A percentile compares a stretch with the other conserved stretches of the same genome.
Conservation (phyloP, 2,888 invertebrate species). For the Phorcus lineatus region DNA sequence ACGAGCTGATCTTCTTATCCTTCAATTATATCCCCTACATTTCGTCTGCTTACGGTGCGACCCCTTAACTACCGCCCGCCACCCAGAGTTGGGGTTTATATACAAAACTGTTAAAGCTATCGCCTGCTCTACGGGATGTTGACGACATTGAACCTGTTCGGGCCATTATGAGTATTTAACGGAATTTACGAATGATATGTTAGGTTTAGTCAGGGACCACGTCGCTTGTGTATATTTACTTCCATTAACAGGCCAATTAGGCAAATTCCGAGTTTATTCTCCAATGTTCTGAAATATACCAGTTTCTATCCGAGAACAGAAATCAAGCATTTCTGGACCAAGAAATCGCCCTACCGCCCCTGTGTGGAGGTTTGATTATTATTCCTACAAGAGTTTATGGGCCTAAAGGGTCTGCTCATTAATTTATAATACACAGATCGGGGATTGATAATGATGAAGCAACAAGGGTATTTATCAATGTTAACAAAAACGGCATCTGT, state of each 20-base stretch:
- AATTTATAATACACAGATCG: constrained; percentile 24
- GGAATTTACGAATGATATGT: constrained; percentile 22
- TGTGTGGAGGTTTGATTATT: not conserved
- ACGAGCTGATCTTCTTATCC: constrained; percentile 4
- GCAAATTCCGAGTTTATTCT: not conserved
- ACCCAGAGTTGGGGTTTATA: constrained; percentile 27
- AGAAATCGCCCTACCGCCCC: not conserved
- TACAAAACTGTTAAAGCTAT: constrained; percentile 28
- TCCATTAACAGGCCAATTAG: constrained; percentile 18
- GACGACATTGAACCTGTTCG: constrained; percentile 24
- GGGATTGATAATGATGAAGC: constrained; percentile 8
- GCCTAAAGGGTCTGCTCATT: constrained; percentile 13
- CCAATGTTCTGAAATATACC: no score
- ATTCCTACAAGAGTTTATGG: constrained; percentile 6
- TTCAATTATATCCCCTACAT: constrained; percentile 15
- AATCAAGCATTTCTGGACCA: no score
- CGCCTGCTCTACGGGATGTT: constrained; percentile 25
- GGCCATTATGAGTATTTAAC: constrained; percentile 18
- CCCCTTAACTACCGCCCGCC: not conserved
- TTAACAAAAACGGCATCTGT: no score
- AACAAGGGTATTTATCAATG: not conserved
- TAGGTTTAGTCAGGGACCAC: not conserved
- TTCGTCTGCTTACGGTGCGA: constrained; percentile 7
- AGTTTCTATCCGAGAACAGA: no score
- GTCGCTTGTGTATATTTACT: not conserved